phyloP scores from a whole-genome alignment of 2,888 invertebrate species.

The Erynnis tages region DNA sequence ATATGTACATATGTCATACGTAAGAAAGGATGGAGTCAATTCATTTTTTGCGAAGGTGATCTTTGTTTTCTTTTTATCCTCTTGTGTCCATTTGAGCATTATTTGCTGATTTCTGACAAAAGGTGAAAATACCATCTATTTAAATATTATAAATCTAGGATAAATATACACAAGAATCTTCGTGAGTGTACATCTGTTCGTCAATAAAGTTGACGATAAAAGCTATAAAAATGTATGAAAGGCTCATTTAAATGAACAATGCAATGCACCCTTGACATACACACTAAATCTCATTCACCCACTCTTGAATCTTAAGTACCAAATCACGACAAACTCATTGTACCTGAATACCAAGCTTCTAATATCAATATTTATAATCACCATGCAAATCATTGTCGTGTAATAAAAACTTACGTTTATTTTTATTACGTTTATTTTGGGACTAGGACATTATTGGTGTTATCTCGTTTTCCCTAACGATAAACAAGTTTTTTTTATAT shows the following conservation, averaged over 20 bases:
- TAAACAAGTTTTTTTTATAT: neutral
- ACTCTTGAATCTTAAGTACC: constrained; percentile 23
- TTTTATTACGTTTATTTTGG: constrained; percentile 15
- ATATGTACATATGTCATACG: too few relatives aligned
- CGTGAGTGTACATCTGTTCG: too few relatives aligned
- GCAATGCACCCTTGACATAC: constrained; percentile 23
- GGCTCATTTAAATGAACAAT: constrained; percentile 17
- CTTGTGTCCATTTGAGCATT: too few relatives aligned
- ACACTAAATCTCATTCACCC: constrained; percentile 16
- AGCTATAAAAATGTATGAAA: constrained; percentile 5
- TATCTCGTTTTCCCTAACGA: neutral
- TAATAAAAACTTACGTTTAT: neutral
- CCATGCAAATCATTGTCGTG: neutral
- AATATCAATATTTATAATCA: neutral
- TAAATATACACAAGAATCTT: too few relatives aligned
- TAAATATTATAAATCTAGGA: too few relatives aligned
- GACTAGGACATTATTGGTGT: neutral
- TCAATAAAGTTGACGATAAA: too few relatives aligned
- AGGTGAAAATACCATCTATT: too few relatives aligned
- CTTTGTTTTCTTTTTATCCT: too few relatives aligned
- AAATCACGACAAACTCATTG: constrained; percentile 17
- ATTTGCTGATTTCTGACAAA: too few relatives aligned
- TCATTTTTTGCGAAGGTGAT: too few relatives aligned
- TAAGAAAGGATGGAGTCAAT: too few relatives aligned
- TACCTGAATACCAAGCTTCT: neutral